Evolutionary conservation across 2,113 vertebrate species (phyloP).

Genomic region (Cinclus cinclus): DNA sequence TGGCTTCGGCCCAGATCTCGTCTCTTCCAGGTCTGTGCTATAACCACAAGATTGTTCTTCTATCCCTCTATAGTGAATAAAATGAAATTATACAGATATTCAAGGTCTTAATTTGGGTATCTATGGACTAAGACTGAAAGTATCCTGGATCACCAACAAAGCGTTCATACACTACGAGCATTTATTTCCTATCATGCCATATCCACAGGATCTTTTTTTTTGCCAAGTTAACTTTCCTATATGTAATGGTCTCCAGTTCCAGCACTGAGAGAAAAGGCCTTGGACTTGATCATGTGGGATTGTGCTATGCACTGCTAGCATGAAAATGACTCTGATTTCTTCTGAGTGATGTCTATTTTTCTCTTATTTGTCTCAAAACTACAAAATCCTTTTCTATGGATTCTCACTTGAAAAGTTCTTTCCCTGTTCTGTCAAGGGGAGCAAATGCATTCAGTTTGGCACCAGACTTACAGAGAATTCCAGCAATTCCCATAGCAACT

Average conservation of each 20-base stretch:
- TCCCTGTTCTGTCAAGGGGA: background rate
- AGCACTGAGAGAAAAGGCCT: background rate
- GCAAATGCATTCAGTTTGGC: background rate
- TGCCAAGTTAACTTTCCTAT: constrained; percentile 23
- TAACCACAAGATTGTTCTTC: constrained; percentile 5
- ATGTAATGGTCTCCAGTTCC: background rate
- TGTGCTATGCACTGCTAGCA: background rate
- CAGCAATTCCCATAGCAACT: background rate
- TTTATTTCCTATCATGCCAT: constrained; percentile 14
- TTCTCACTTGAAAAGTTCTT: background rate
- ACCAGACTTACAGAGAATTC: background rate
- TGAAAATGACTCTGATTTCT: background rate
- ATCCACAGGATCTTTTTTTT: background rate
- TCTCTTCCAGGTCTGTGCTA: background rate
- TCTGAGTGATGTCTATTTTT: background rate
- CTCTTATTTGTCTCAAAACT: background rate
- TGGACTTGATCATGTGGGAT: background rate
- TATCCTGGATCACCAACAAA: constrained; percentile 44
- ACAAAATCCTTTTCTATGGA: background rate
- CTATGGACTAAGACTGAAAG: background rate
- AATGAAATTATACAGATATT: constrained; percentile 33
- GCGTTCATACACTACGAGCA: background rate
- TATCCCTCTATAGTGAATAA: constrained; percentile 1
- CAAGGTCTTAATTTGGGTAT: constrained; percentile 5
- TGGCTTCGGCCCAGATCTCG: constrained; percentile 14